A percentile compares a stretch with the other conserved stretches of the same genome.
Evolutionary conservation across 2,113 vertebrate species (phyloP).

Genomic region (Phrynocephalus versicolor): DNA sequence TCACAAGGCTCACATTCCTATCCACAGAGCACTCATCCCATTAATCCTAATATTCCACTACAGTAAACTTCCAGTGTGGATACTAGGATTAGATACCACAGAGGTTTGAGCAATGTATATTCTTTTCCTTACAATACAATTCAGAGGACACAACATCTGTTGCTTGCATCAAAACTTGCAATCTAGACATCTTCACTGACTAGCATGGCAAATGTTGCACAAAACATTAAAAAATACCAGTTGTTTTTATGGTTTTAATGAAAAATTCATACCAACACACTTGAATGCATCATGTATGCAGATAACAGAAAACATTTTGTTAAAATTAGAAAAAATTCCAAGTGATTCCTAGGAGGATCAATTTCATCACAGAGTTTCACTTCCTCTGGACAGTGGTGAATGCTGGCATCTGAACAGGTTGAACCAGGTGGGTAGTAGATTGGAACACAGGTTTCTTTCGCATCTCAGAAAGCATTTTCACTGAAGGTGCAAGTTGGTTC

Average conservation of each 20-base stretch:
- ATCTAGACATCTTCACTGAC: neutral
- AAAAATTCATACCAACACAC: conserved; percentile 67
- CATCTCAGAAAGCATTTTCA: conserved; percentile 83
- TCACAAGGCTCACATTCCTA: neutral
- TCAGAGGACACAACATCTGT: neutral
- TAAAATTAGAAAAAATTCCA: conserved; percentile 35
- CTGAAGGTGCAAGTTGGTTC: conserved; percentile 91
- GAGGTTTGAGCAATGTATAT: neutral
- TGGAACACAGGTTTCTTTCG: conserved; percentile 85
- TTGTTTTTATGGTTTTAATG: conserved; percentile 41
- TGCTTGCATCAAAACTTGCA: neutral
- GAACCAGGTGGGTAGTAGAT: conserved; percentile 79
- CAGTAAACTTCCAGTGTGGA: neutral
- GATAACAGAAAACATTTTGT: conserved; percentile 48
- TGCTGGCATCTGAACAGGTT: conserved; percentile 88
- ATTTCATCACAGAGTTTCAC: conserved; percentile 68
- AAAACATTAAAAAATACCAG: conserved; percentile 6
- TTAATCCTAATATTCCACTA: neutral
- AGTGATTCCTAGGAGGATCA: conserved; percentile 9
- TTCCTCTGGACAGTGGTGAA: conserved; percentile 94
- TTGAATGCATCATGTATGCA: conserved; percentile 59
- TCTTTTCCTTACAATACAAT: neutral
- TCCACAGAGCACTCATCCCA: neutral
- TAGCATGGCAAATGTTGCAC: neutral
- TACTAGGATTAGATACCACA: neutral